Evolutionary conservation across 2,888 invertebrate genomes (phyloP).

Genomic region (Drosophila stalkeri): DNA sequence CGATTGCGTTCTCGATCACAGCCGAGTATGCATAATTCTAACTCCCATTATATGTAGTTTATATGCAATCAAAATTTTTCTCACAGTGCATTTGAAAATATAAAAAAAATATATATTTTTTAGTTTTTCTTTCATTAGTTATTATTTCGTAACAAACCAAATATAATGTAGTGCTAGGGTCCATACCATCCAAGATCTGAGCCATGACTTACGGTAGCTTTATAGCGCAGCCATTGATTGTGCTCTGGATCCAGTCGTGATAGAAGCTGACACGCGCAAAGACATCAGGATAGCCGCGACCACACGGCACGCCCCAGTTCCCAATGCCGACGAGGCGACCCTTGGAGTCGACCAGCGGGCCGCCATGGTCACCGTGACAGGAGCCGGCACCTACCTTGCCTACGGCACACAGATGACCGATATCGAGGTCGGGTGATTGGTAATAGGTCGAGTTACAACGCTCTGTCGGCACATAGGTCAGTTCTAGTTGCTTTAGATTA

Average conservation of each 20-base stretch:
- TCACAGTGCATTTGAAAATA: background rate
- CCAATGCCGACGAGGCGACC: slow-evolving; percentile 82
- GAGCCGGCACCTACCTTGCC: slow-evolving; percentile 86
- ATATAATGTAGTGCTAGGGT: slow-evolving; percentile 7
- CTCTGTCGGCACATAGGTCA: slow-evolving; percentile 86
- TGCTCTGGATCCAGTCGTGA: slow-evolving; percentile 80
- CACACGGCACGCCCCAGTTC: slow-evolving; percentile 84
- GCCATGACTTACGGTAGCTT: slow-evolving; percentile 8
- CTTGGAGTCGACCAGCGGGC: slow-evolving; percentile 76
- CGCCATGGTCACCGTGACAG: slow-evolving; percentile 83
- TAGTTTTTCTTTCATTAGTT: background rate
- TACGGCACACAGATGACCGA: slow-evolving; percentile 87
- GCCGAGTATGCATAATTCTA: no score
- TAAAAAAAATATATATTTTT: background rate
- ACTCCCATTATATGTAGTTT: background rate
- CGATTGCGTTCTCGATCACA: no score
- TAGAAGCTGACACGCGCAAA: slow-evolving; percentile 80
- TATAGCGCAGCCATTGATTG: slow-evolving; percentile 75
- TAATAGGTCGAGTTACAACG: slow-evolving; percentile 85
- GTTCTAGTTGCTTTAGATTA: slow-evolving; percentile 86
- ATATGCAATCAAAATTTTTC: background rate
- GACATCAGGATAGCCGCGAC: slow-evolving; percentile 82
- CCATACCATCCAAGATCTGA: slow-evolving; percentile 14
- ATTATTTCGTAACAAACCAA: slow-evolving; percentile 14
- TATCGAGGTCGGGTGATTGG: slow-evolving; percentile 85